Base-by-base conservation (phyloP, 2,797 vertebrate genomes). In the Myotis daubentonii region DNA sequence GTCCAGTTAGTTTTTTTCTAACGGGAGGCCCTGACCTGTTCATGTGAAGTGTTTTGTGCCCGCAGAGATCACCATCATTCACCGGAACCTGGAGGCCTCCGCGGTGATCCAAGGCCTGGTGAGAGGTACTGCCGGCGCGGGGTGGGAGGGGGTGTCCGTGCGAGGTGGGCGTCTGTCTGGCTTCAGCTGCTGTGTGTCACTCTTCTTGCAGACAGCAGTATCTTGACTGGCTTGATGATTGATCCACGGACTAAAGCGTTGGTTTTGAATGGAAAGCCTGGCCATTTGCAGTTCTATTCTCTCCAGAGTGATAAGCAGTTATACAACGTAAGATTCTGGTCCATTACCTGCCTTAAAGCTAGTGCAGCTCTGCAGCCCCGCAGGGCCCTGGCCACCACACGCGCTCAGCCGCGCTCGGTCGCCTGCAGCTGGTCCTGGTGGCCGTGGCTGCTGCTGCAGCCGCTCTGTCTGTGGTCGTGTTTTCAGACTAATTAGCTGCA, bases 251-350 rank as follows among this genome's bases (percentile, higher is more conserved):
- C 98, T 90, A 99, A 99, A 98, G 98, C 99, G 87, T 97, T 99
- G 97, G 99, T 99, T 94, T 97, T 99, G 93, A 99, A 99, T n/a
- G 99, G 99, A 68, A 99, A 99, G 96, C 99, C 99, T 0, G 99
- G 99, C 17, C 99, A 99, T 95, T 97, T 99, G 95, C 99, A 99
- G 97, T 99, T 99, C 97, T 99, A 99, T 94, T 99, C 99, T 28
- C 98, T 99, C 41, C 99, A 99, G 74, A 98, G 97, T 97, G 99
- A 99, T 98, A 99, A 99, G 20, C 99, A 99, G 70, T 97, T 99
- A 33, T 99, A 99, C 97, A 99, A 99, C 75, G 99, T 99, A 98
- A 99, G 99, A 96, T 65, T 92, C 30, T 75, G 12, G 49, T 88
- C n/a, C 22, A 7, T 62, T 86, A 53, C 49, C 25, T 51, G 3